Evolutionary conservation across 2,888 invertebrate species (phyloP), one percentile per base, ranked within the genome.

Genomic region (Drosophila gaucha): DNA sequence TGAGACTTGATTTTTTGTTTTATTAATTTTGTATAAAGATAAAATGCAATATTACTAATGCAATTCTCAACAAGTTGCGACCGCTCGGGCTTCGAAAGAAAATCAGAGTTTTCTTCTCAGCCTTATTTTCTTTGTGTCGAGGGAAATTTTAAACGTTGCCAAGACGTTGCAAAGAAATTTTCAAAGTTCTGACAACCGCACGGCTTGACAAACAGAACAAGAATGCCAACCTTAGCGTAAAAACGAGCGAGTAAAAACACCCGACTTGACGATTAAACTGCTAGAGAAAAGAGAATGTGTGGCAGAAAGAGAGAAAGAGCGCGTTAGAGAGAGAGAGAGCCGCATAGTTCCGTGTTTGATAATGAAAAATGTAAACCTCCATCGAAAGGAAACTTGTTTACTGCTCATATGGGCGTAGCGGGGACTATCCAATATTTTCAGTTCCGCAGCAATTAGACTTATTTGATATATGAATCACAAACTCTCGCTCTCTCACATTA

Each of bases 171-270:
- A 47, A 54, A 36, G 33, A 57, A 41, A 43, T 38, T 57, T 73
- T 49, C 30, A 67, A 74, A 74, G 88, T 84, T 80, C 74, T 84
- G 80, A 86, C 91, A 89, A 90, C 91, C 91, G 90, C 86, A 89
- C 91, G 78, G 89, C 84, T 90, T 90, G 90, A 90, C 88, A 88
- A 89, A 86, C 89, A 87, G 91, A 91, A 80, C 91, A 91, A 91
- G 91, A 91, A 91, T 91, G 90, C 91, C 89, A 91, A 91, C 91
- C 80, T 85, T 82, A 59, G 56, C 75, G 66, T 67, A 71, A 75
- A 73, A 78, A 66, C 80, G 69, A 68, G 50, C 86, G 77, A 88
- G 86, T 83, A 71, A 67, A 73, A 74, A 69, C 67, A 79, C 74
- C 67, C 73, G 78, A 58, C 56, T 62, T 78, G 57, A 46, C 65